A percentile compares a stretch with the other conserved stretches of the same genome.
Conservation (phyloP, 2,797 vertebrate species). For the Antennarius maculatus region DNA sequence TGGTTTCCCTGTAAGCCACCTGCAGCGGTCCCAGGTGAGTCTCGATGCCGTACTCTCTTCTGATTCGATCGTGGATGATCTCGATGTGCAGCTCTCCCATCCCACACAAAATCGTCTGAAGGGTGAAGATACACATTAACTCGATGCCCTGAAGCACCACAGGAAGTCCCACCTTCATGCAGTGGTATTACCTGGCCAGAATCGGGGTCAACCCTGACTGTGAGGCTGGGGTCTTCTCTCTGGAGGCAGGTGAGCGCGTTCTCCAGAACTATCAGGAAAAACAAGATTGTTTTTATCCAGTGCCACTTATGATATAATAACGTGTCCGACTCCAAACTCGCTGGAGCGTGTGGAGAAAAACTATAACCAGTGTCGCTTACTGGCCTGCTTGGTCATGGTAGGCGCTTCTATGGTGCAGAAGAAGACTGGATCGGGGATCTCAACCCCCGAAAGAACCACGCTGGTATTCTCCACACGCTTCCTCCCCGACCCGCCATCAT, state of each 20-base stretch:
- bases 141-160: background rate
- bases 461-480: constrained; percentile 24
- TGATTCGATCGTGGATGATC: constrained; percentile 95
- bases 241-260: constrained; percentile 91
- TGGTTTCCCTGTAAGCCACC: constrained; percentile 94
- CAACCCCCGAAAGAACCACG: constrained; percentile 90
- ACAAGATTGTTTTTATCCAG: background rate
- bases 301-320: background rate
- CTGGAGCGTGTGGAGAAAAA: background rate
- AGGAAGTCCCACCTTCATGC: background rate
- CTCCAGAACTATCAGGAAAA: constrained; percentile 86
- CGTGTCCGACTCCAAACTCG: background rate
- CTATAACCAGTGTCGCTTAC: constrained; percentile 67
- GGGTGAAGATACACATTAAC: background rate
- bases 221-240: constrained; percentile 97
- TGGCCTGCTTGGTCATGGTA: constrained; percentile 89
- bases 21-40: constrained; percentile 94
- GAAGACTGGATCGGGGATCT: constrained; percentile 95
- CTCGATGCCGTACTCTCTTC: constrained; percentile 91
- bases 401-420: constrained; percentile 97
- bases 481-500: constrained; percentile 39
- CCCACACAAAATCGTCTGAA: constrained; percentile 92
- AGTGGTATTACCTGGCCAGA: constrained; percentile 89
- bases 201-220: constrained; percentile 91
- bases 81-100: constrained; percentile 99